Evolutionary conservation across 2,888 invertebrate genomes (phyloP).

Genomic region (Empis stercorea): DNA sequence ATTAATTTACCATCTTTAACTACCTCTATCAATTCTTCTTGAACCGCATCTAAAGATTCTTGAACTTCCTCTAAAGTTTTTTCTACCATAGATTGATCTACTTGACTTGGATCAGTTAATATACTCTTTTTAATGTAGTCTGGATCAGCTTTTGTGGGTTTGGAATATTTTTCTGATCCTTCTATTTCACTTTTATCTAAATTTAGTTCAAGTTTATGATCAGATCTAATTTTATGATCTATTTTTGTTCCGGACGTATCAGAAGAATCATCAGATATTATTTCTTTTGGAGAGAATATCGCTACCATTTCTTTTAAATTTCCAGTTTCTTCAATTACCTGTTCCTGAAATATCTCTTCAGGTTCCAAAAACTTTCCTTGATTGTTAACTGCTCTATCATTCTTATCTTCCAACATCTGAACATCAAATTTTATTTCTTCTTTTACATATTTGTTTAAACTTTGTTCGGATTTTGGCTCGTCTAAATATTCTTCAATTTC

Average conservation of each 20-base stretch:
- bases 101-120: constrained; percentile 34
- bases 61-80: constrained; percentile 60
- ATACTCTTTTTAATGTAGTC: constrained; percentile 14
- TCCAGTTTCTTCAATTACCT: constrained; percentile 5
- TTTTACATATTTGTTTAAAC: no score
- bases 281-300: no score
- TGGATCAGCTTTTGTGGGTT: constrained; percentile 17
- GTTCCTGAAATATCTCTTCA: constrained; percentile 8
- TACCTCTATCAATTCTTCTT: constrained; percentile 51
- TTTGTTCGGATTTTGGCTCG: no score
- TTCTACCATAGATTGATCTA: constrained; percentile 47
- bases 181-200: constrained; percentile 34
- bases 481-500: no score
- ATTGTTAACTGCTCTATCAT: background rate
- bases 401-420: background rate
- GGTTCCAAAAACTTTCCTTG: background rate
- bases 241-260: background rate
- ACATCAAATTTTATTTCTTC: no score
- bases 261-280: background rate
- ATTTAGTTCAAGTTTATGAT: constrained; percentile 22
- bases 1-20: constrained; percentile 49
- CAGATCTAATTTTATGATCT: constrained; percentile 11
- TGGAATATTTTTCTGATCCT: constrained; percentile 23
- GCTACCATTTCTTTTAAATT: no score
- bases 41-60: constrained; percentile 55